Evolutionary conservation across 2,113 vertebrate species (phyloP), one percentile per base, ranked within the genome.

Genomic region (Merops nubicus): DNA sequence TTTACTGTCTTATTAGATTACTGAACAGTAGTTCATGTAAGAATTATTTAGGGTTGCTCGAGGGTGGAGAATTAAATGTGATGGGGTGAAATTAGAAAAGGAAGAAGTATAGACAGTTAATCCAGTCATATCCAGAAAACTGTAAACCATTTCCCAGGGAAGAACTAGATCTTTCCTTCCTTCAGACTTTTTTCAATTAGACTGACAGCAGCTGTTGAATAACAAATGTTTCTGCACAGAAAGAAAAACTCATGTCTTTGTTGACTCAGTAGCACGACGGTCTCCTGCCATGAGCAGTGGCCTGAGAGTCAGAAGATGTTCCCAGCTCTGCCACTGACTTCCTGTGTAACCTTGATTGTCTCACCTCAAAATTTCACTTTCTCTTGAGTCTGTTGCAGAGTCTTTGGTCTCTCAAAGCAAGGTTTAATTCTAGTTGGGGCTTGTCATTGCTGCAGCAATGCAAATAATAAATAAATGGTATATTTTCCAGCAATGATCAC

Each of bases 1-100:
- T 97, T 94, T 91, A 85, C 56, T 72, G 75, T 93, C 82, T 91
- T 94, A 94, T 90, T 81, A 91, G 70, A 93, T 88, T 95, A 90
- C 62, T 54, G 83, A 89, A 86, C 38, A 86, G 85, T 79, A 85
- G 50, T 76, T 88, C 70, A 67, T n/a, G 70, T 36, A 84, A 85
- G 78, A 96, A 94, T 96, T 96, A 93, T 88, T 91, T 85, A 87
- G 57, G 25, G 54, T 20, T 79, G 67, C 54, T 94, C 9, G 18
- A 91, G 93, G 84, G 45, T 88, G 43, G 54, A 88, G 34, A 95
- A 96, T 62, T 88, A 89, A 85, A 96, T 74, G 18, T 67, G 67
- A 91, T 77, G 38, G 29, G 67, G 29, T 65, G 15, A 96, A 96
- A 93, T 95, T 83, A 90, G 29, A 73, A 94, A 80, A 88, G 63